phyloP scores from a whole-genome alignment of 2,797 vertebrate genomes.

The Gymnodraco acuticeps region DNA sequence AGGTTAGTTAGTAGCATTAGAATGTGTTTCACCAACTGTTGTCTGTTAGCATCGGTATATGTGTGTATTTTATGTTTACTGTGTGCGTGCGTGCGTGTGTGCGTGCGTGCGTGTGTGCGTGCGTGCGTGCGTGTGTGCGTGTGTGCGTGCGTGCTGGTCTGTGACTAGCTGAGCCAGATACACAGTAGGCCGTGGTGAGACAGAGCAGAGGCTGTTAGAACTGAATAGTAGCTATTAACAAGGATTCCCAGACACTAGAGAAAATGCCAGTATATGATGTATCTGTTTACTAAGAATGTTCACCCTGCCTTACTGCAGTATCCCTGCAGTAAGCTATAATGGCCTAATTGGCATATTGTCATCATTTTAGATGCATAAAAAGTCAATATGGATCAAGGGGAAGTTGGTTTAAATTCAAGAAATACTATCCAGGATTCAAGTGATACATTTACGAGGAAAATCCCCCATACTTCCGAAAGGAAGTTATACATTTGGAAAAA shows the following conservation, averaged over 20 bases:
- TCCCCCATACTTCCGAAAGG: no score
- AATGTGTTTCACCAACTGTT: neutral
- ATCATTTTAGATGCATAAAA: no score
- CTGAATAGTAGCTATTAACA: constrained; percentile 55
- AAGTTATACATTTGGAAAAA: no score
- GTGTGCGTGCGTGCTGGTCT: constrained; percentile 22
- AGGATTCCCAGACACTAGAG: constrained; percentile 7
- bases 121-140: constrained; percentile 4
- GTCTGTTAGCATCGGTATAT: neutral
- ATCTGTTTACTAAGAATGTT: neutral
- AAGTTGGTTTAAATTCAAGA: no score
- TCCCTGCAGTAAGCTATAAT: no score
- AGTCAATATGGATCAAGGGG: no score
- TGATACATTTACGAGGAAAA: no score
- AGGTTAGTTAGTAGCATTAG: neutral
- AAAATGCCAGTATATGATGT: constrained; percentile 15
- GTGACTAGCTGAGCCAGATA: constrained; percentile 64
- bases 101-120: constrained; percentile 19
- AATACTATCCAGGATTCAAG: no score
- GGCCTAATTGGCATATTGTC: no score
- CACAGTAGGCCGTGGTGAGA: constrained; percentile 22
- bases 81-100: no score
- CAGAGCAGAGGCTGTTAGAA: constrained; percentile 39
- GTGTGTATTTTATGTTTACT: neutral
- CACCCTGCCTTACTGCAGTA: neutral